Conservation (phyloP, 1,140 invertebrate species). For the Bombus fervidus region DNA sequence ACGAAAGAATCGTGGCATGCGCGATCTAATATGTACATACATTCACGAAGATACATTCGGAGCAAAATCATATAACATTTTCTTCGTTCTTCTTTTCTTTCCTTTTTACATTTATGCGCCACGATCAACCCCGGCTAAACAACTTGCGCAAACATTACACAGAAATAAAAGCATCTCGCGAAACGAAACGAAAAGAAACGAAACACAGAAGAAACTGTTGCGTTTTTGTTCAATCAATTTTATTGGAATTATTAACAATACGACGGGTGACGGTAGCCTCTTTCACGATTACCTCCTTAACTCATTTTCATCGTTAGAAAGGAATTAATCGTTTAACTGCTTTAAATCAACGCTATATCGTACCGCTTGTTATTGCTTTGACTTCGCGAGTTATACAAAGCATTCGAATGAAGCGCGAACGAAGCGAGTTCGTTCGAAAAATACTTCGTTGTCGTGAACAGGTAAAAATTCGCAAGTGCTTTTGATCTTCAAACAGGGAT, state of each 20-base stretch:
- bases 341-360: not conserved
- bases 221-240: conserved; percentile 42
- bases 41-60: conserved; percentile 38
- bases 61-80: conserved; percentile 53
- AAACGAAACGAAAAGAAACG: not conserved
- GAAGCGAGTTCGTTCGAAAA: not conserved
- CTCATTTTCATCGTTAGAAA: not conserved
- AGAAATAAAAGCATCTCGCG: not conserved
- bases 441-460: conserved; percentile 1
- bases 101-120: not conserved
- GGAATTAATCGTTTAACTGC: not conserved
- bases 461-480: not conserved
- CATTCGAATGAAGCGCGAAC: not conserved
- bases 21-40: conserved; percentile 46
- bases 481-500: not conserved
- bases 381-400: not conserved
- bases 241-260: conserved; percentile 54
- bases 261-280: conserved; percentile 46
- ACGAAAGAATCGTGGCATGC: conserved; percentile 58
- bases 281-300: not conserved
- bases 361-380: not conserved
- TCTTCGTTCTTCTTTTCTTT: not conserved
- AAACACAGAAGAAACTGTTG: not conserved
- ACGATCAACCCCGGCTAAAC: conserved; percentile 52
- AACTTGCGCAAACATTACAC: not conserved